Conservation (phyloP, 2,113 vertebrate species). For the Rhombomys opimus region DNA sequence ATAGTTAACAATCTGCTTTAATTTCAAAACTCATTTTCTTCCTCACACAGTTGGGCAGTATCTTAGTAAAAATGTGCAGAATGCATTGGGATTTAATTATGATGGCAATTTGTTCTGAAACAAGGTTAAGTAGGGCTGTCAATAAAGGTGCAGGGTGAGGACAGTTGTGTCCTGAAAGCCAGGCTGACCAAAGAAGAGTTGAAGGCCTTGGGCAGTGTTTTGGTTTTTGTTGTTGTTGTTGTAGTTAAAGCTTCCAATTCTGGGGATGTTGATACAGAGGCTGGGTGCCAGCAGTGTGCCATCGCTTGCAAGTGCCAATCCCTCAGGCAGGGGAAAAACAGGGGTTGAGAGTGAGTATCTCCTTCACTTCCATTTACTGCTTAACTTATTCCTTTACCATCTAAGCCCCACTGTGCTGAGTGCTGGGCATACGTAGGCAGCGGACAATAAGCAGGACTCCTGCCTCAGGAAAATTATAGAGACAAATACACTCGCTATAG, state of each 20-base stretch:
- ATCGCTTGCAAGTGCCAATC: background rate
- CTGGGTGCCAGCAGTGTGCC: background rate
- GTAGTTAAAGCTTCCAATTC: background rate
- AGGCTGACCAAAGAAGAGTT: background rate
- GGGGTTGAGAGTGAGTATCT: background rate
- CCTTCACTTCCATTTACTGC: background rate
- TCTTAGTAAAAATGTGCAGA: constrained; percentile 74
- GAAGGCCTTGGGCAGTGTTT: background rate
- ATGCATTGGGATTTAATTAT: constrained; percentile 72
- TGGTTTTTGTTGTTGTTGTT: too few species aligned
- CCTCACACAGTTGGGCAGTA: constrained; percentile 42
- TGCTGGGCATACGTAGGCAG: background rate
- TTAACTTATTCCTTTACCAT: constrained; percentile 24
- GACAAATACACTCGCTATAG: background rate
- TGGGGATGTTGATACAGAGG: background rate
- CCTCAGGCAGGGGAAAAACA: background rate
- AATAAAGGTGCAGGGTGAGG: background rate
- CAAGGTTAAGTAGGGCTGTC: constrained; percentile 49
- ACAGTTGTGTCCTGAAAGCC: background rate
- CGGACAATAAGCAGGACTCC: background rate
- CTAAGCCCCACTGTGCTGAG: background rate
- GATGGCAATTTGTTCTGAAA: constrained; percentile 67
- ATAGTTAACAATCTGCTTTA: constrained; percentile 81
- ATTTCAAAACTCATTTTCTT: constrained; percentile 79
- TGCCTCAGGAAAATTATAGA: background rate